Conservation (phyloP, 2,113 vertebrate species). For the Beaufortia kweichowensis region DNA sequence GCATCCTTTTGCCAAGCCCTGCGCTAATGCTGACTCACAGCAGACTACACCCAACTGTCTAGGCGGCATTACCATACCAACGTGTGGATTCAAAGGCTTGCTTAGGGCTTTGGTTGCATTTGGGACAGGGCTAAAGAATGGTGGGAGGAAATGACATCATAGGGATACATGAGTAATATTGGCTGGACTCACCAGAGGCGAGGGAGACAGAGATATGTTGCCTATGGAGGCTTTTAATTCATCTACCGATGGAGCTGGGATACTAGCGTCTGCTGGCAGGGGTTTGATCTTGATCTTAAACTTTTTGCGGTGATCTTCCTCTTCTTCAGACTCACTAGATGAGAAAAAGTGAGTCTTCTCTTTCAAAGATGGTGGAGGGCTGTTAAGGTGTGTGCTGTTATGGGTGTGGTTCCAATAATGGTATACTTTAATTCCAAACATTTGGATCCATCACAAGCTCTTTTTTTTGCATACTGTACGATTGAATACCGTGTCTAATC, state of each 20-base stretch:
- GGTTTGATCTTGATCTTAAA: constrained; percentile 99
- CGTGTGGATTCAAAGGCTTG: too few species aligned
- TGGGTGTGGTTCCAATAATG: background rate
- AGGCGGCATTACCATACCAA: too few species aligned
- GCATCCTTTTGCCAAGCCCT: too few species aligned
- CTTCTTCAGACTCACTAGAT: constrained; percentile 93
- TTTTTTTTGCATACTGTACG: background rate
- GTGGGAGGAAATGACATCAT: constrained; percentile 1
- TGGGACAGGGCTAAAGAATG: background rate
- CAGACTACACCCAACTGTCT: too few species aligned
- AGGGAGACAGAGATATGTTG: constrained; percentile 92
- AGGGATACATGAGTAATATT: background rate
- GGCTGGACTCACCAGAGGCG: constrained; percentile 87
- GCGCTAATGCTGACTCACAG: too few species aligned
- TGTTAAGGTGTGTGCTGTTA: constrained; percentile 79
- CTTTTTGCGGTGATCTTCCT: constrained; percentile 91
- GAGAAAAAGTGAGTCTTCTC: constrained; percentile 93
- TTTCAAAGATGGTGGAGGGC: constrained; percentile 75
- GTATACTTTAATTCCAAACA: too few species aligned
- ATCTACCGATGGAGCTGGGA: constrained; percentile 80
- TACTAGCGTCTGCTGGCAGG: constrained; percentile 78
- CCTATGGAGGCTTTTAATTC: constrained; percentile 93
- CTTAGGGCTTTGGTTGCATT: too few species aligned
- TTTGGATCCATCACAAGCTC: background rate
- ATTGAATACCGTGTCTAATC: too few species aligned